Evolutionary conservation across 2,113 vertebrate species (phyloP).

Genomic region (Misgurnus anguillicaudatus): DNA sequence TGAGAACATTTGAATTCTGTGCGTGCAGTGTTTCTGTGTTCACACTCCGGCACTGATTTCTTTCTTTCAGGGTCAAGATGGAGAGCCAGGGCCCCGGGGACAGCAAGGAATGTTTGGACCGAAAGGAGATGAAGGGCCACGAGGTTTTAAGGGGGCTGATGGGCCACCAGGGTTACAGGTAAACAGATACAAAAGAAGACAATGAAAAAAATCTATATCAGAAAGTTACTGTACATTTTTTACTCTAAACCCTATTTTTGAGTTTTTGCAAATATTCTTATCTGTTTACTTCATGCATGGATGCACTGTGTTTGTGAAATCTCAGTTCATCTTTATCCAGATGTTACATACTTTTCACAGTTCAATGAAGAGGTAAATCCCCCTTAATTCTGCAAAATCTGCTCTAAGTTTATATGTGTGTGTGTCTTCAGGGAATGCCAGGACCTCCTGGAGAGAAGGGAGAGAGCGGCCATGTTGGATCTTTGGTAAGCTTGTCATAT

Average conservation of each 20-base stretch:
- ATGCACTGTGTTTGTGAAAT: slow-evolving; percentile 25
- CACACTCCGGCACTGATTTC: neutral
- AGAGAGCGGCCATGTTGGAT: slow-evolving; percentile 85
- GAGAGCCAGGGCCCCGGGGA: slow-evolving; percentile 85
- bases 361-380: slow-evolving; percentile 18
- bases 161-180: slow-evolving; percentile 89
- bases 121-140: slow-evolving; percentile 87
- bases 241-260: neutral
- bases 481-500: slow-evolving; percentile 76
- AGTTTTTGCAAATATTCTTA: neutral
- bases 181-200: slow-evolving; percentile 9
- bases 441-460: slow-evolving; percentile 89
- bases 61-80: slow-evolving; percentile 81
- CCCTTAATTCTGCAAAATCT: neutral
- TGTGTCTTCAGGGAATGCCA: slow-evolving; percentile 83
- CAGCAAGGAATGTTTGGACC: slow-evolving; percentile 88
- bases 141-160: slow-evolving; percentile 78
- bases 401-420: slow-evolving; percentile 34
- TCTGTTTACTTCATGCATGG: slow-evolving; percentile 5
- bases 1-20: neutral
- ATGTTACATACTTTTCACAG: slow-evolving; percentile 9
- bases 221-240: neutral
- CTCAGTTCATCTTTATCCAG: neutral
- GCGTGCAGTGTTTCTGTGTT: neutral
- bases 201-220: neutral